These are phyloP conservation scores for Zophobas morio DNA, from an alignment of 1,140 invertebrate genomes.

Conservation along the genomic window DNA sequence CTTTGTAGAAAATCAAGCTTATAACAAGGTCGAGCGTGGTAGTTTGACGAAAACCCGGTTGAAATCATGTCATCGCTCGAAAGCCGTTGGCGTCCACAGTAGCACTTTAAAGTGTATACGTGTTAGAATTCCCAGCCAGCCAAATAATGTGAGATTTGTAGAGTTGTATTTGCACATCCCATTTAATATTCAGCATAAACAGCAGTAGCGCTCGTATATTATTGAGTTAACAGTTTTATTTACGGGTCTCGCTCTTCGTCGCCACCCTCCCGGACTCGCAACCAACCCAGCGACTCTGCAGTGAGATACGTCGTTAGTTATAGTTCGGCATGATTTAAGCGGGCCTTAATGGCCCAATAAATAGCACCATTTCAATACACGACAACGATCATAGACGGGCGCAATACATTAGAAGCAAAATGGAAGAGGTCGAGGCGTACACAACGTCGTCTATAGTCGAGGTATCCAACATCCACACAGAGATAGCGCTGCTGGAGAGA, in stretches of 20 bases:
- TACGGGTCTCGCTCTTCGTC: conserved; percentile 49
- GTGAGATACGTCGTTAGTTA: conserved; percentile 65
- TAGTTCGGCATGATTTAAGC: conserved; percentile 66
- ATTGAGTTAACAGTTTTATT: conserved; percentile 55
- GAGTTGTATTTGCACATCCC: conserved; percentile 53
- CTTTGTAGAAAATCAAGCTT: too few relatives aligned
- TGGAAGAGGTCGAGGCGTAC: conserved; percentile 54
- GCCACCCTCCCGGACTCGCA: conserved; percentile 38
- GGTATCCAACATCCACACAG: conserved; percentile 51
- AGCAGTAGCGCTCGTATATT: conserved; percentile 55
- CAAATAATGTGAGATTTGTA: conserved; percentile 50
- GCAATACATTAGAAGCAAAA: conserved; percentile 64
- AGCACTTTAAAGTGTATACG: conserved; percentile 29
- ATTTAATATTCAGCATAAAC: conserved; percentile 56
- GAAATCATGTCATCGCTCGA: not conserved
- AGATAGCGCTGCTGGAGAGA: conserved; percentile 53
- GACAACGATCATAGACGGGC: conserved; percentile 64
- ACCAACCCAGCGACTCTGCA: conserved; percentile 38
- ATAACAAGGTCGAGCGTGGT: too few relatives aligned
- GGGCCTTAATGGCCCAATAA: conserved; percentile 67
- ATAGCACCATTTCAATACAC: conserved; percentile 66
- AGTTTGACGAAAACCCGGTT: too few relatives aligned
- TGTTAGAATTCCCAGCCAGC: conserved; percentile 36
- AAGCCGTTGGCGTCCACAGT: conserved; percentile 6
- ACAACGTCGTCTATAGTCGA: conserved; percentile 57